These are phyloP conservation scores for Artemisiospiza belli DNA, from an alignment of 2,113 vertebrate genomes.

Conservation along the genomic window DNA sequence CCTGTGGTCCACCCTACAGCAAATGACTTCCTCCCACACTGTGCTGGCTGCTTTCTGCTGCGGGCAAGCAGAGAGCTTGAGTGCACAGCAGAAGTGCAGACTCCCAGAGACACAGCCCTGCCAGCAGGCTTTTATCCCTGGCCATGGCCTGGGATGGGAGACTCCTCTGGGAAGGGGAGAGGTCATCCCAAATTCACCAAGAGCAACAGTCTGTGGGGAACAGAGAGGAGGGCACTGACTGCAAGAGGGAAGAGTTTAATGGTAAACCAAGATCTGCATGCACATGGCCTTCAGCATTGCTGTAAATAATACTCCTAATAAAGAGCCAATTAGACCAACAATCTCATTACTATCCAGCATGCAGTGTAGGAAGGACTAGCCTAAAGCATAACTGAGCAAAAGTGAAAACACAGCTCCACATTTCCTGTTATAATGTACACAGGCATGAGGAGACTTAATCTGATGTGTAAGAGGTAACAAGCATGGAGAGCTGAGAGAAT, in stretches of 20 bases:
- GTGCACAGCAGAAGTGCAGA: neutral
- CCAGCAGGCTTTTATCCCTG: neutral
- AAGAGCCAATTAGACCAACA: constrained; percentile 47
- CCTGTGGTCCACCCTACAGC: neutral
- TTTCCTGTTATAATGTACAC: neutral
- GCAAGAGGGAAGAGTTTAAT: neutral
- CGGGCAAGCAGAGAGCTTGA: neutral
- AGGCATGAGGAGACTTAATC: neutral
- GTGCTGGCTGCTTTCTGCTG: neutral
- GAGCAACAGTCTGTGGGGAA: neutral
- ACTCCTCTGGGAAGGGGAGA: neutral
- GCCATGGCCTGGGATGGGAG: neutral
- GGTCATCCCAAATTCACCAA: neutral
- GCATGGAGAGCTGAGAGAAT: neutral
- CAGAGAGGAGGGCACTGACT: accelerated
- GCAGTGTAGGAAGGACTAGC: neutral
- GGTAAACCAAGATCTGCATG: neutral
- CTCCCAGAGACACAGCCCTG: neutral
- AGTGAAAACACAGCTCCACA: neutral
- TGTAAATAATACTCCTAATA: constrained; percentile 63
- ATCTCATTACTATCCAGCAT: constrained; percentile 16
- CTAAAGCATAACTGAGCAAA: neutral
- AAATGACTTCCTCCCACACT: constrained; percentile 30
- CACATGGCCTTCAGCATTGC: neutral
- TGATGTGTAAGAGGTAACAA: neutral